These are phyloP conservation scores for Myxocyprinus asiaticus DNA, from an alignment of 2,113 vertebrate species.

Conservation along the genomic window DNA sequence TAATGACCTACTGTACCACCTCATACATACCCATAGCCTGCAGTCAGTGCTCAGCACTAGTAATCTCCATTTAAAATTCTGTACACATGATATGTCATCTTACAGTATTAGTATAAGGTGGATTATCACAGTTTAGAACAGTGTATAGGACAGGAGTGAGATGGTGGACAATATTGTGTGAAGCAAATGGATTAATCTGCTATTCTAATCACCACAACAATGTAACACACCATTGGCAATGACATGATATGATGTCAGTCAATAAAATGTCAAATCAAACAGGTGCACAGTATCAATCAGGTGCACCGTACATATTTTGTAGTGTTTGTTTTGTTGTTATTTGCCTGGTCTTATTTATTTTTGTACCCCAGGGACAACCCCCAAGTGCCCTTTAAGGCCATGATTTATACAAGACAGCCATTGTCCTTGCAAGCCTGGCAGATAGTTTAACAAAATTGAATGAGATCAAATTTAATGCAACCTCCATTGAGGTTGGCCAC, in stretches of 20 bases:
- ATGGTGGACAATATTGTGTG: conserved; percentile 42
- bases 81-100: conserved; percentile 45
- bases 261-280: conserved; percentile 30
- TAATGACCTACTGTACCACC: conserved; percentile 59
- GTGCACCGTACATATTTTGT: conserved; percentile 4
- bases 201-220: conserved; percentile 17
- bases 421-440: conserved; percentile 74
- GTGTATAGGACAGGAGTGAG: conserved; percentile 8
- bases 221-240: neutral
- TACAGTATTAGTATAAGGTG: conserved; percentile 53
- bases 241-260: conserved; percentile 22
- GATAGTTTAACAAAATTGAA: conserved; percentile 76
- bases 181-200: conserved; percentile 17
- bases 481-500: conserved; percentile 68
- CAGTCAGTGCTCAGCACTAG: conserved; percentile 53
- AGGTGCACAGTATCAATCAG: neutral
- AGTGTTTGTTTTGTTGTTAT: conserved; percentile 70
- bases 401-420: conserved; percentile 71
- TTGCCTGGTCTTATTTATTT: conserved; percentile 47
- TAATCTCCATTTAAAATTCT: conserved; percentile 52
- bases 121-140: conserved; percentile 49
- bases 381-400: conserved; percentile 70
- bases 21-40: conserved; percentile 56
- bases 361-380: conserved; percentile 64
- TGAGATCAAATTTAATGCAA: conserved; percentile 75